Evolutionary conservation across 30 jellyfish, hydroid and myxozoan genomes (phyloP).

Genomic region (Chrysaora quinquecirrha): DNA sequence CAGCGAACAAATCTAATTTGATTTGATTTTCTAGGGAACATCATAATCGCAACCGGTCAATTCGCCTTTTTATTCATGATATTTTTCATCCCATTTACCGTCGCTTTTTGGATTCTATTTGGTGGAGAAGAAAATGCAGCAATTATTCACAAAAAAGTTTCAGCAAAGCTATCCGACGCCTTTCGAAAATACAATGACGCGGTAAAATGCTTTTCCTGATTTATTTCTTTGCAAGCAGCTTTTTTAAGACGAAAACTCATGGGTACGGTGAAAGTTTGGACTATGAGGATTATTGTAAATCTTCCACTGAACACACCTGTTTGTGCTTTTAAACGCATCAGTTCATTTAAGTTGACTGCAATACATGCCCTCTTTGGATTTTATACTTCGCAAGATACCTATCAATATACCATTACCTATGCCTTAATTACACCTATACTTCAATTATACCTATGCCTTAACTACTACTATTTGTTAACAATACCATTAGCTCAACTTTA

Average conservation of each 20-base stretch:
- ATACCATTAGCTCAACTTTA: no score
- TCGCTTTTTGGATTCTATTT: slow-evolving; percentile 61
- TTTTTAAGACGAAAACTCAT: neutral
- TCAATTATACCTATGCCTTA: no score
- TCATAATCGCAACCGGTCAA: slow-evolving; percentile 32
- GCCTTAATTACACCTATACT: no score
- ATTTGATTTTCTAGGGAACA: no score
- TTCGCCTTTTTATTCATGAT: slow-evolving; percentile 63
- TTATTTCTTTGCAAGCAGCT: no score
- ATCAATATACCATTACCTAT: no score
- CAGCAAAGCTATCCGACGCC: slow-evolving; percentile 8
- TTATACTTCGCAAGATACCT: no score
- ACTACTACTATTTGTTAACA: no score
- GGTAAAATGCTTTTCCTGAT: slow-evolving; percentile 1
- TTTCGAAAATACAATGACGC: slow-evolving; percentile 45
- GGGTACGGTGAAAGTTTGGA: neutral
- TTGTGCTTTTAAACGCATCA: no score
- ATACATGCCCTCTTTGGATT: neutral
- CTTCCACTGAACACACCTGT: neutral
- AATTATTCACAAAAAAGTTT: neutral
- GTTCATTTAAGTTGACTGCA: neutral
- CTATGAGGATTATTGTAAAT: neutral
- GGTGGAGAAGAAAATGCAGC: slow-evolving; percentile 63
- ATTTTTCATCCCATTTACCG: slow-evolving; percentile 41
- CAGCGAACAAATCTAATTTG: no score